Conservation (phyloP, 1,140 invertebrate genomes). For the Battus philenor region DNA sequence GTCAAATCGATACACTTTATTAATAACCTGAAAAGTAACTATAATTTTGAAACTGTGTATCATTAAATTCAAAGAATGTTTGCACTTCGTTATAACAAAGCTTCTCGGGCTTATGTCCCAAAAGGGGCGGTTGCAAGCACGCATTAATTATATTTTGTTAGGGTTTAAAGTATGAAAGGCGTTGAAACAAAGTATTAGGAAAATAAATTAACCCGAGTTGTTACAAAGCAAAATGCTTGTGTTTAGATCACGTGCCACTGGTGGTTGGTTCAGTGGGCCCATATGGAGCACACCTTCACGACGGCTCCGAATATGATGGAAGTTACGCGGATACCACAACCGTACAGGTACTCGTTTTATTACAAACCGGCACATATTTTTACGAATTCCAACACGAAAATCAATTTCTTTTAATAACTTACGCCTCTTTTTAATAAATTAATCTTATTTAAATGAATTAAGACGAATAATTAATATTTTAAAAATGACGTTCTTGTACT, state of each 20-base stretch:
- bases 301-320: constrained; percentile 94
- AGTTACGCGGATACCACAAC: constrained; percentile 84
- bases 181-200: constrained; percentile 1
- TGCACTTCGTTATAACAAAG: constrained; percentile 45
- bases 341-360: constrained; percentile 61
- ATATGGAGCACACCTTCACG: constrained; percentile 90
- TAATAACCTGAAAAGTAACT: too few species aligned
- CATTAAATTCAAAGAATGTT: constrained; percentile 45
- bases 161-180: constrained; percentile 41
- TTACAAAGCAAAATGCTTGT: constrained; percentile 6
- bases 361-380: background rate
- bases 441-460: too few species aligned
- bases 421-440: too few species aligned
- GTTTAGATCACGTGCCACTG: constrained; percentile 69
- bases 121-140: constrained; percentile 51
- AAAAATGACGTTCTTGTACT: too few species aligned
- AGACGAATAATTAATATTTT: too few species aligned
- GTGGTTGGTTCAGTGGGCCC: constrained; percentile 92
- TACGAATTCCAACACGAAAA: background rate
- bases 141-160: constrained; percentile 61
- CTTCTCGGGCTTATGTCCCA: constrained; percentile 30
- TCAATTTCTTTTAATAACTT: background rate
- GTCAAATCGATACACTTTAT: too few species aligned
- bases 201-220: constrained; percentile 1
- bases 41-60: too few species aligned